Base-by-base conservation (phyloP, 2,797 vertebrate genomes). In the Alcedo atthis region DNA sequence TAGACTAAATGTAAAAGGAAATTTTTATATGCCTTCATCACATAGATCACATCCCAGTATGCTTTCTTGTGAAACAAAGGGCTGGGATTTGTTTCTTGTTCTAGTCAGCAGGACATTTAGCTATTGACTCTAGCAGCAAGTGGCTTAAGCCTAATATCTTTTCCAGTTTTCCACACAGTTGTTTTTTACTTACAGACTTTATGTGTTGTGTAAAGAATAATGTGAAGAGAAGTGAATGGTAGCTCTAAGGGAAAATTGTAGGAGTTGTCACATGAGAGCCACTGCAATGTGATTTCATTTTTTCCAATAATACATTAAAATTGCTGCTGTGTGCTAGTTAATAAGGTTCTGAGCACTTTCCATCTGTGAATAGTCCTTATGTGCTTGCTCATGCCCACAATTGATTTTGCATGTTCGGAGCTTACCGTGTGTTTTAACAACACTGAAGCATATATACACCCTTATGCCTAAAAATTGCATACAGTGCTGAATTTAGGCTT, bases 291-390 rank as follows among this genome's bases (percentile, higher is more conserved):
- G 21, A n/a, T 73, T 89, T 82, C 35, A 24, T 71, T 92, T 54
- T 93, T 93, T 77, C 30, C 66, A 49, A 22, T 64, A 77, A 74
- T 76, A 69, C 30, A 28, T 69, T 79, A 81, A 68, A 87, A 87
- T 75, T 61, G 21, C 35, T 73, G 33, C 26, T 75, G 51, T 46
- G 15, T 84, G 53, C 49, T 85, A 73, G 32, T 81, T 76, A 83
- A 76, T 59, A 79, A 92, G 85, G 14, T 85, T 92, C 73, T 87
- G 19, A 93, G 87, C 75, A 85, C 54, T 43, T 94, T 80, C 49
- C 79, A 96, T 26, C 77, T 87, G 66, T 75, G 91, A 84, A 79
- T 57, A 54, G 48, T 67, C 61, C 40, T 87, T 78, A 82, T n/a
- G 48, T 90, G 37, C 66, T 95, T 88, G 55, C 73, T 81, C 58